A percentile compares a stretch with the other conserved stretches of the same genome.
These are phyloP conservation scores for Drosophila ohnishii DNA, from an alignment of 1,140 invertebrate species.

Conservation along the genomic window DNA sequence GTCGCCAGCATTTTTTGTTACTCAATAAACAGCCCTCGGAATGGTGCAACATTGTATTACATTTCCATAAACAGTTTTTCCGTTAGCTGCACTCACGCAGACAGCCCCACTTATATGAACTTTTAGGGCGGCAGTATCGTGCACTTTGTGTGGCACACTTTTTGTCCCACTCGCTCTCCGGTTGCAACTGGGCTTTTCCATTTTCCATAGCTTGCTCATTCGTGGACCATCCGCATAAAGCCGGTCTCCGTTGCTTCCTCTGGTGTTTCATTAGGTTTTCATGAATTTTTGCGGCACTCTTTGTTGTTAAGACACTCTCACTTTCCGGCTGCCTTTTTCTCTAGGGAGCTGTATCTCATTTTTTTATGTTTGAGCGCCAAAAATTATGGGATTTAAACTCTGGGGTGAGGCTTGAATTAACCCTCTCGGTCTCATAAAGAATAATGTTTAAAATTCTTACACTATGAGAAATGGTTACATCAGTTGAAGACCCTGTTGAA, in stretches of 20 bases:
- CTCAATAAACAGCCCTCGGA: constrained; percentile 30
- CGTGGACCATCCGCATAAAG: constrained; percentile 50
- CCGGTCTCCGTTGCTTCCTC: constrained; percentile 21
- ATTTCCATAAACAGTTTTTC: constrained; percentile 33
- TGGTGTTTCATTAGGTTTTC: constrained; percentile 27
- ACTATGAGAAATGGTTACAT: neutral
- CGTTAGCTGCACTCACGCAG: constrained; percentile 29
- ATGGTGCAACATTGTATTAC: constrained; percentile 45
- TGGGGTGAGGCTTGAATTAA: neutral
- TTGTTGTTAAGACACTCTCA: constrained; percentile 4
- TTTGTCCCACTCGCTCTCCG: constrained; percentile 15
- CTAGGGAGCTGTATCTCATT: neutral
- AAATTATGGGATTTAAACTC: neutral
- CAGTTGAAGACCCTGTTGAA: neutral
- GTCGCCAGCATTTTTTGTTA: neutral
- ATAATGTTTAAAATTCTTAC: neutral
- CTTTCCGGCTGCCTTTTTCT: neutral
- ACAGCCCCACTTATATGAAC: constrained; percentile 18
- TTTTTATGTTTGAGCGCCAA: constrained; percentile 9
- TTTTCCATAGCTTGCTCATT: constrained; percentile 23
- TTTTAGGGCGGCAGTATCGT: constrained; percentile 29
- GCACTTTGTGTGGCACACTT: constrained; percentile 44
- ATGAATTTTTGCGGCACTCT: constrained; percentile 12
- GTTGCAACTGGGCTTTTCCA: constrained; percentile 1
- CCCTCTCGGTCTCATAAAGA: neutral